Evolutionary conservation across 2,113 vertebrate species (phyloP), one percentile per base, ranked within the genome.

Genomic region (Pseudolaguvia tuberculata): DNA sequence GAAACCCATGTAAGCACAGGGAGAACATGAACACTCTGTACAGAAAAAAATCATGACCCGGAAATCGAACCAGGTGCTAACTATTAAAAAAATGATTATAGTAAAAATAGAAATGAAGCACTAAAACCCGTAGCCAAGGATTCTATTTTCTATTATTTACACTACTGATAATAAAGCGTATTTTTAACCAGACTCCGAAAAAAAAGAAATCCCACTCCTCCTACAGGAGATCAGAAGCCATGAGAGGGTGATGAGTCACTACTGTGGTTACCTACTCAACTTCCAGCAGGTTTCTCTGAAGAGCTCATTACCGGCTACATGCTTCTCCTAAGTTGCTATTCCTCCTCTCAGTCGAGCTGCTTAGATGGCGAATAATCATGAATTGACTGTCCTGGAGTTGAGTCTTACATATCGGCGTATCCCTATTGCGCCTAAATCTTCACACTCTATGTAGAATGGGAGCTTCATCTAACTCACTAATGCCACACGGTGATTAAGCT

Each of bases 241-340:
- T 70, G 76, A 56, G 62, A 7, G 47, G n/a, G 9, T 5, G 58
- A 42, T 42, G 39, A 74, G 84, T 82, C 81, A 81, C 73, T 84
- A 79, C 66, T 79, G 76, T 78, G 88, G 83, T 84, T 87, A 80
- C 84, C 81, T 82, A 81, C 78, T 77, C 79, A 29, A 72, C 75
- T 78, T 50, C 75, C 78, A 81, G 13, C 35, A 75, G 78, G 67
- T 73, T 75, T 72, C 75, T 51, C 70, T 78, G 73, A 23, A 39
- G 23, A 66, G 35, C 20, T 74, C 17, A 11, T 47, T 72, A 59
- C 11, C 59, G 17, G 25, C 18, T 42, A 42, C 39, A 21, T 50
- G 23, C 39, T 51, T 21, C 35, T 27, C 55, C 48, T 31, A 25
- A 14, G 13, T 14, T 39, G 31, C 51, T 10, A 9, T n/a, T 69